Conservation (phyloP, 2,113 vertebrate genomes). For the Cyanoramphus novaezelandiae region DNA sequence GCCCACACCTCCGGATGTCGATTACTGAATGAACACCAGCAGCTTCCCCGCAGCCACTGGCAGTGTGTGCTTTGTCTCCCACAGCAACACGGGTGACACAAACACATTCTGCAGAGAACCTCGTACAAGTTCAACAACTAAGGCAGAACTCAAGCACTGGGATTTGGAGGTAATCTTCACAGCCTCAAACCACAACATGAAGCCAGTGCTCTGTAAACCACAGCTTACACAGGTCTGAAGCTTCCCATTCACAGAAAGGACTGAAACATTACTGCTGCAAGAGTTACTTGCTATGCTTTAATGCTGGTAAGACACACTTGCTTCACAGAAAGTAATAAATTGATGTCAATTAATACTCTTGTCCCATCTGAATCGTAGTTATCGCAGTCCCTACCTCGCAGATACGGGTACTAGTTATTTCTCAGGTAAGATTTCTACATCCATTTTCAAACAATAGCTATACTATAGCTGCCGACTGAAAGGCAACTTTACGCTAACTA, state of each 20-base stretch:
- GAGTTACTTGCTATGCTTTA: neutral
- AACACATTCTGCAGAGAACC: neutral
- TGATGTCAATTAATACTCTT: neutral
- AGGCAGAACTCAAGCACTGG: neutral
- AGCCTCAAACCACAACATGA: neutral
- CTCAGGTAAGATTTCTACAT: neutral
- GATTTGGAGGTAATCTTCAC: neutral
- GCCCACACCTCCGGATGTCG: neutral
- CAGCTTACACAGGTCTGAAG: neutral
- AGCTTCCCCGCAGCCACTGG: neutral
- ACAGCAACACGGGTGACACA: neutral
- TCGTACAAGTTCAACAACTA: neutral
- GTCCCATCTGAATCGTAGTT: neutral
- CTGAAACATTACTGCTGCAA: neutral
- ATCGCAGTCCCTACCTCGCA: neutral
- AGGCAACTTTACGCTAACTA: neutral
- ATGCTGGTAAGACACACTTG: neutral
- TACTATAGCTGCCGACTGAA: neutral
- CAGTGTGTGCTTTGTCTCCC: neutral
- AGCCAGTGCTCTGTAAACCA: rapidly evolving
- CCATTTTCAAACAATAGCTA: neutral
- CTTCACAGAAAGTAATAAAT: neutral
- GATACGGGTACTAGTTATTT: neutral
- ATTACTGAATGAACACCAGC: neutral
- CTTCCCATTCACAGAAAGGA: neutral